phyloP scores from a whole-genome alignment of 2,113 vertebrate genomes.

The Natator depressus region DNA sequence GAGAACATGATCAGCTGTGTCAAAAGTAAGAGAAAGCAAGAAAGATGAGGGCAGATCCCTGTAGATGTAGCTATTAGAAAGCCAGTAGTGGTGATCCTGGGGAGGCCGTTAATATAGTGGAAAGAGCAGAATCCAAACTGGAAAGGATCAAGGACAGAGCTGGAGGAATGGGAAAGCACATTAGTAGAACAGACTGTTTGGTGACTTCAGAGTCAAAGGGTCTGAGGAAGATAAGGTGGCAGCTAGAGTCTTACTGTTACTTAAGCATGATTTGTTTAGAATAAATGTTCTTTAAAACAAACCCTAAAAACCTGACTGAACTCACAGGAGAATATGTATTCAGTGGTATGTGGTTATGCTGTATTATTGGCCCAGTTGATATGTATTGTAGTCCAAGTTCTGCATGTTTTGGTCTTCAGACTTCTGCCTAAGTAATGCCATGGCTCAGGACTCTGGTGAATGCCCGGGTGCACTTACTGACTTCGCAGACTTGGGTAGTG shows the following conservation, averaged over 20 bases:
- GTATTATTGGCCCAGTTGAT: background rate
- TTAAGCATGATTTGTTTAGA: background rate
- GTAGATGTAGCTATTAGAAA: background rate
- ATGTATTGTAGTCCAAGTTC: background rate
- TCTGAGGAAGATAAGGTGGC: background rate
- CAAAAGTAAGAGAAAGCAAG: background rate
- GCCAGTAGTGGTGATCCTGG: background rate
- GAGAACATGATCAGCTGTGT: background rate
- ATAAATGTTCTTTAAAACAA: background rate
- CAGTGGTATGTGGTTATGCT: background rate
- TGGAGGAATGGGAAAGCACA: background rate
- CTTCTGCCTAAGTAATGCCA: background rate
- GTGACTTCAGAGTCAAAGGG: background rate
- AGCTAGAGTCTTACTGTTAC: background rate
- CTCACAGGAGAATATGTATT: background rate
- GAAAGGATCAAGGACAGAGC: background rate
- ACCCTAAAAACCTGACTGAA: background rate
- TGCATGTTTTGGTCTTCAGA: background rate
- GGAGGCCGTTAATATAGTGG: background rate
- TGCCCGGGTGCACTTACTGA: background rate
- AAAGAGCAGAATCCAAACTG: background rate
- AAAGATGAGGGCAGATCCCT: background rate
- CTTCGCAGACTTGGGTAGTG: background rate
- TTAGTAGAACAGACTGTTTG: background rate
- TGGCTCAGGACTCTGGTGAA: background rate